These are phyloP conservation scores for Scaptomyza graminum DNA, from an alignment of 1,140 invertebrate genomes.

Conservation along the genomic window DNA sequence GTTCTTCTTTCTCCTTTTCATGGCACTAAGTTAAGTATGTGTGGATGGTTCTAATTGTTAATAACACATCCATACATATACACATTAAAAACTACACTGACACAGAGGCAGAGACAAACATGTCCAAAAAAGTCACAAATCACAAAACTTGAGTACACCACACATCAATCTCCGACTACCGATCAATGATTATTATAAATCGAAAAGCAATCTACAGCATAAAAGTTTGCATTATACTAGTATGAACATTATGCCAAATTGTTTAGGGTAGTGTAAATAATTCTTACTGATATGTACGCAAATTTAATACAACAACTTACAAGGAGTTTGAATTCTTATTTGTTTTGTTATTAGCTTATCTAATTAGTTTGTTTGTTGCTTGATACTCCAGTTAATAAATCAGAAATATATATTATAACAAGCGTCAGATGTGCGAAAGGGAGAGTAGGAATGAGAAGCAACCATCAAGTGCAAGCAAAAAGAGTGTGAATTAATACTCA, in stretches of 20 bases:
- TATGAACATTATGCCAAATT: slow-evolving; percentile 53
- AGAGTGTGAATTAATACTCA: no score
- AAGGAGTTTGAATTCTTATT: slow-evolving; percentile 36
- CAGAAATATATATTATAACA: background rate
- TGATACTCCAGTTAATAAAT: slow-evolving; percentile 2
- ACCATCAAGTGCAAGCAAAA: no score
- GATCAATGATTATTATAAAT: slow-evolving; percentile 21
- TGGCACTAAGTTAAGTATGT: slow-evolving; percentile 56
- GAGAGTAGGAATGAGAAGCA: no score
- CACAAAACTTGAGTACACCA: slow-evolving; percentile 46
- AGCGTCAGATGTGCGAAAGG: no score
- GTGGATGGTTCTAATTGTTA: slow-evolving; percentile 4
- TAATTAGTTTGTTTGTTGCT: background rate
- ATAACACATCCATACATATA: slow-evolving; percentile 22
- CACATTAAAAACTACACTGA: slow-evolving; percentile 7
- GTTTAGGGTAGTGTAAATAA: slow-evolving; percentile 65
- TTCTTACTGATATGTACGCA: slow-evolving; percentile 75
- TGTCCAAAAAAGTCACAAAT: background rate
- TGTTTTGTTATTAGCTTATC: slow-evolving; percentile 21
- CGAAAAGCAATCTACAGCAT: slow-evolving; percentile 48
- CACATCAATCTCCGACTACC: slow-evolving; percentile 39
- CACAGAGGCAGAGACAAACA: slow-evolving; percentile 1
- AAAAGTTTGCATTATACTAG: slow-evolving; percentile 19
- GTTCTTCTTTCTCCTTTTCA: slow-evolving; percentile 47
- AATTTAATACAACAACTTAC: slow-evolving; percentile 71